A percentile compares a stretch with the other conserved stretches of the same genome.
Evolutionary conservation across 2,888 invertebrate species (phyloP).

Genomic region (Timandra comae): DNA sequence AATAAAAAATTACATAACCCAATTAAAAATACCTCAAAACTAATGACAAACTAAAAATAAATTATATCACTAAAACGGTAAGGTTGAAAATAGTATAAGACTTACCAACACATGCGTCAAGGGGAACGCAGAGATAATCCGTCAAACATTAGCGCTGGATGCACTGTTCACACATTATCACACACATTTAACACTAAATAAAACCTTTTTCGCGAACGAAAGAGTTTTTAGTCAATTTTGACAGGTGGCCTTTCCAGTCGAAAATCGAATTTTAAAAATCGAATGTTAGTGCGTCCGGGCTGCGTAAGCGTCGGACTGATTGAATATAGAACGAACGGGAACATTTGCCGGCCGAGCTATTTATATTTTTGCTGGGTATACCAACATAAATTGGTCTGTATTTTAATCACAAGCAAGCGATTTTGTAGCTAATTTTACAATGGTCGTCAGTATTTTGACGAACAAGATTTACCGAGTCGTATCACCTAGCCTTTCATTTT

Average conservation of each 20-base stretch:
- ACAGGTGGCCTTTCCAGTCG: constrained; percentile 66
- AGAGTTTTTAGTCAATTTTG: too few relatives aligned
- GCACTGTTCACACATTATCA: constrained; percentile 68
- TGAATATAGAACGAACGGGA: constrained; percentile 54
- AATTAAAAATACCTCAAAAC: not conserved
- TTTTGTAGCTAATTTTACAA: too few relatives aligned
- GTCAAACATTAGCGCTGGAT: constrained; percentile 46
- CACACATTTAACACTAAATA: constrained; percentile 37
- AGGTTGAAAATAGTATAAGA: constrained; percentile 13
- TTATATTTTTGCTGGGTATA: constrained; percentile 61
- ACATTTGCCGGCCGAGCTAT: constrained; percentile 43
- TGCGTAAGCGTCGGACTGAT: constrained; percentile 54
- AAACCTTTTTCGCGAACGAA: constrained; percentile 13
- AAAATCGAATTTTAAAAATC: constrained; percentile 37
- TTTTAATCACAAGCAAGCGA: too few relatives aligned
- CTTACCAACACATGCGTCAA: constrained; percentile 42
- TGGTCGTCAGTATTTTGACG: too few relatives aligned
- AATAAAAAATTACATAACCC: constrained; percentile 16
- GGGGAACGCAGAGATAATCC: constrained; percentile 41
- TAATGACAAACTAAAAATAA: constrained; percentile 6
- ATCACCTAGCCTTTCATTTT: too few relatives aligned
- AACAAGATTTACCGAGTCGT: too few relatives aligned
- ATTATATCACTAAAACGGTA: constrained; percentile 10
- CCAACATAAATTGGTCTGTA: too few relatives aligned
- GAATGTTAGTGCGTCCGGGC: constrained; percentile 53